Conservation (phyloP, 1,140 invertebrate species). For the Ceratoteleas bidentatus region DNA sequence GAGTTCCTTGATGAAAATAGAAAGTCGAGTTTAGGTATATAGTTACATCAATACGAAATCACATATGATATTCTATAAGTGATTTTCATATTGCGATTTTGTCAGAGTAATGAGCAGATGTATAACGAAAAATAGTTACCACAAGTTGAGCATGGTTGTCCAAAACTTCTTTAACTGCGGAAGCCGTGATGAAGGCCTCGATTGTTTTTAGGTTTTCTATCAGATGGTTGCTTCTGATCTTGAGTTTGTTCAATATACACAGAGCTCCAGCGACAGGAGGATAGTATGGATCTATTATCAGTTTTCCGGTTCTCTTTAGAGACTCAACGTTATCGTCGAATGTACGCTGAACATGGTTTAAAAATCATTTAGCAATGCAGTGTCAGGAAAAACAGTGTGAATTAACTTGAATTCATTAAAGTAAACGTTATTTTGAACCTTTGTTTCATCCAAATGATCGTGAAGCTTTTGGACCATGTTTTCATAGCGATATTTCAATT, state of each 20-base stretch:
- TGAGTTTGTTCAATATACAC: conserved; percentile 87
- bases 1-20: neutral
- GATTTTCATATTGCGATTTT: too few relatives aligned
- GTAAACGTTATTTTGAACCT: conserved; percentile 74
- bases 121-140: conserved; percentile 61
- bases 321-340: conserved; percentile 74
- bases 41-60: too few relatives aligned
- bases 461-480: conserved; percentile 84
- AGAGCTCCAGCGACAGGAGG: conserved; percentile 88
- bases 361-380: neutral
- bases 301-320: conserved; percentile 77
- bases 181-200: conserved; percentile 69
- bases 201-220: conserved; percentile 78
- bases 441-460: conserved; percentile 84
- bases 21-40: too few relatives aligned
- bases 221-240: conserved; percentile 83
- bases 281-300: conserved; percentile 85
- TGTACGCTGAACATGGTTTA: neutral
- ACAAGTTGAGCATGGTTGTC: conserved; percentile 68
- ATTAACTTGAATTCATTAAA: conserved; percentile 58
- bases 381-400: neutral
- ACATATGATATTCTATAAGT: too few relatives aligned
- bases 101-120: too few relatives aligned
- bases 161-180: conserved; percentile 47
- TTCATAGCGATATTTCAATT: conserved; percentile 84